Evolutionary conservation across 1,140 invertebrate genomes (phyloP).

Genomic region (Scaptomyza pallida): DNA sequence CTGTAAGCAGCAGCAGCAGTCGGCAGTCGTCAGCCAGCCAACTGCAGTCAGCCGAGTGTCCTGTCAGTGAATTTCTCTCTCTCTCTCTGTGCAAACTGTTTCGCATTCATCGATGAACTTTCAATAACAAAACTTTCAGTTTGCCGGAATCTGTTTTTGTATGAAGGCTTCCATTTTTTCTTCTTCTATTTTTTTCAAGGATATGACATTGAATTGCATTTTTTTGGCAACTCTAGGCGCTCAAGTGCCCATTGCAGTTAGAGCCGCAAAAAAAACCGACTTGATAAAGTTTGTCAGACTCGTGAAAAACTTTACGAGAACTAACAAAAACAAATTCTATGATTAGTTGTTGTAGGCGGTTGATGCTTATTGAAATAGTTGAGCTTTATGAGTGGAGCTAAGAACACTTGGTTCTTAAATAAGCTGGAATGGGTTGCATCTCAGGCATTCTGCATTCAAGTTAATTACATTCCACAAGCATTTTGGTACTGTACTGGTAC

Average conservation of each 20-base stretch:
- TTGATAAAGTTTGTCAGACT: constrained; percentile 41
- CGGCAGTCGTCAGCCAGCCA: constrained; percentile 40
- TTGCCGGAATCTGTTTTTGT: constrained; percentile 29
- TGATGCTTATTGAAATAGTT: too few species aligned
- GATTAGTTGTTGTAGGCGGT: constrained; percentile 34
- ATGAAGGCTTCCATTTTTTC: not conserved
- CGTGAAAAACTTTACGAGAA: constrained; percentile 22
- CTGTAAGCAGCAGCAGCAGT: constrained; percentile 70
- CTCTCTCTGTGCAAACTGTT: constrained; percentile 43
- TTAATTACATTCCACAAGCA: constrained; percentile 63
- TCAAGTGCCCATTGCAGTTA: constrained; percentile 50
- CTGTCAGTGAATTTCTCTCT: constrained; percentile 22
- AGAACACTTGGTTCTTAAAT: constrained; percentile 16
- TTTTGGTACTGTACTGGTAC: constrained; percentile 39
- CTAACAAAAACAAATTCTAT: not conserved
- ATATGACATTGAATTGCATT: constrained; percentile 79
- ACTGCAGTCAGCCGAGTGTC: constrained; percentile 27
- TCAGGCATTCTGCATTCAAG: constrained; percentile 43
- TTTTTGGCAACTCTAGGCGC: constrained; percentile 43
- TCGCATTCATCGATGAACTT: constrained; percentile 79
- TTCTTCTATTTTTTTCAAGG: constrained; percentile 70
- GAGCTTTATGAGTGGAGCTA: too few species aligned
- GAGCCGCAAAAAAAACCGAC: not conserved
- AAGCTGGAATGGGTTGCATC: constrained; percentile 24
- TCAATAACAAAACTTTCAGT: constrained; percentile 71